Base-by-base conservation (phyloP, 2,113 vertebrate species). In the Marmota flaviventris region DNA sequence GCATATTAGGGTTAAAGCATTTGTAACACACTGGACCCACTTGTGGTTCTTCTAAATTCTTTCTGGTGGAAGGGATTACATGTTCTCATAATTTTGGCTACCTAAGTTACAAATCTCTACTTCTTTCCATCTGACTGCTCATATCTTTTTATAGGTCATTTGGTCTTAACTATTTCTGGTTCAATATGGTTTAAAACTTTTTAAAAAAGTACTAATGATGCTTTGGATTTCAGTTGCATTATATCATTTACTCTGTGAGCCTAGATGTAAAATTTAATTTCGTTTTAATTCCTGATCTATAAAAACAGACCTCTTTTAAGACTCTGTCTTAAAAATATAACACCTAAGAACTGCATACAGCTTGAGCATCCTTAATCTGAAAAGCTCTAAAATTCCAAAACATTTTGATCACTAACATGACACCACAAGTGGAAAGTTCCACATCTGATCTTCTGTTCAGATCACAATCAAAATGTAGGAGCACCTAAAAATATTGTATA, bases 51-150 rank as follows among this genome's bases (percentile, higher is more conserved):
- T 78, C 45, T 82, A 86, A 93, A 88, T 94, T 96, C 20, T 34
- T 77, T 67, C 63, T 87, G 53, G 58, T 87, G 3, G 37, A 89
- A 58, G 17, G 42, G 42, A 48, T 89, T 70, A 83, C 29, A 73
- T 83, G 51, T n/a, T 92, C 8, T 89, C 17, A 53, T 88, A 87
- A 91, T 92, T 94, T 53, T 67, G 79, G 53, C 51, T 89, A 67
- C 9, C 32, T 89, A 94, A 85, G 0, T 92, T 88, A 72, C 48
- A 94, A 96, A 96, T 92, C 37, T 94, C n/a, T 87, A 96, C 51
- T 75, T 75, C 48, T 90, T 83, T 63, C 53, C 37, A 93, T 32
- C 11, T 81, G 56, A 90, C 34, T 22, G 4, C 18, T 93, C 42
- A 12, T 73, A 81, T 48, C 65, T 92, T 94, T 95, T 94, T 73